Percentiles rank a stretch among this genome's conserved stretches.
These are phyloP conservation scores for Chrysochloris asiatica DNA, from an alignment of 2,113 vertebrate species.

Conservation along the genomic window DNA sequence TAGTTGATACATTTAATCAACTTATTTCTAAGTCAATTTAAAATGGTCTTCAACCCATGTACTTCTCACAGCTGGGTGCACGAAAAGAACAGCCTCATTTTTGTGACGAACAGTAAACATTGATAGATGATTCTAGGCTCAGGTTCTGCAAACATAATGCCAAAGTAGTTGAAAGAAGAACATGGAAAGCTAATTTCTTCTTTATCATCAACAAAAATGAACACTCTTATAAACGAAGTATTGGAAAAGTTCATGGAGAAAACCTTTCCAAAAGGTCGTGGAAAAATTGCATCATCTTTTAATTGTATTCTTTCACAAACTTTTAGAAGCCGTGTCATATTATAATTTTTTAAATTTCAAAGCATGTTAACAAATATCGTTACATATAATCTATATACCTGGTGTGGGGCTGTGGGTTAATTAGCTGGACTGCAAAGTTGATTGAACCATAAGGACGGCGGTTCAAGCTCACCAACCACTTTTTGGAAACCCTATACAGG, in stretches of 20 bases:
- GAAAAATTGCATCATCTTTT: too few species aligned
- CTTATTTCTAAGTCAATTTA: background rate
- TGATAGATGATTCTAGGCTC: background rate
- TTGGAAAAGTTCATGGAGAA: too few species aligned
- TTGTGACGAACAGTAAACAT: background rate
- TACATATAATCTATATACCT: background rate
- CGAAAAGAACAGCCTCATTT: background rate
- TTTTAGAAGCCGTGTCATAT: too few species aligned
- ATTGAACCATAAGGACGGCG: too few species aligned
- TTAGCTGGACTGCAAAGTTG: too few species aligned
- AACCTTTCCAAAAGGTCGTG: too few species aligned
- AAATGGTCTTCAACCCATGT: background rate
- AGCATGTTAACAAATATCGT: background rate
- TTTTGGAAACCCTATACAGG: too few species aligned
- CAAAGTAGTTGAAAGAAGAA: background rate
- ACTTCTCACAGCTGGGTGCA: background rate
- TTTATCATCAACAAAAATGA: background rate
- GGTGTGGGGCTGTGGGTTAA: too few species aligned
- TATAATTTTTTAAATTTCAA: background rate
- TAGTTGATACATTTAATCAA: background rate
- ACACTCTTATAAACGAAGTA: too few species aligned
- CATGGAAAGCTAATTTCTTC: background rate
- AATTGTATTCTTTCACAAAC: too few species aligned
- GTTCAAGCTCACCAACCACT: too few species aligned
- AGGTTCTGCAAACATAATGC: background rate